Conservation (phyloP, 2,113 vertebrate species). For the Riparia riparia region DNA sequence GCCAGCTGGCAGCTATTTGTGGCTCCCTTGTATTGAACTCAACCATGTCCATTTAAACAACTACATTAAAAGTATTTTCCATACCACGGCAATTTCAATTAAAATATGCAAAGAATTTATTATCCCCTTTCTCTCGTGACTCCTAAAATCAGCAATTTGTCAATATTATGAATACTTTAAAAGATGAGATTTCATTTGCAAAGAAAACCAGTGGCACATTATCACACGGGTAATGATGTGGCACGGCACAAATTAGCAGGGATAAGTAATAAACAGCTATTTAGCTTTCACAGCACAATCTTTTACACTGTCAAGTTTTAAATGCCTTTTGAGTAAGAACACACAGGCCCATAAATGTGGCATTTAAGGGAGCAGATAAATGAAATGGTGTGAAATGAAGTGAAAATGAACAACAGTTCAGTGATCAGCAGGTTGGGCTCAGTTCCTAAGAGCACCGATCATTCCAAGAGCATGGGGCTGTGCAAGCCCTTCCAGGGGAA, state of each 20-base stretch:
- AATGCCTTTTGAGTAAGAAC: constrained; percentile 44
- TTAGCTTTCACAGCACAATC: constrained; percentile 25
- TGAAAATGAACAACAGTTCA: neutral
- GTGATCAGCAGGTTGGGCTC: neutral
- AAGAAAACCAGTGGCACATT: neutral
- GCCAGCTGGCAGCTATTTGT: neutral
- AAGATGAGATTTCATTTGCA: neutral
- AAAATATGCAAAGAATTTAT: neutral
- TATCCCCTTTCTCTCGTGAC: neutral
- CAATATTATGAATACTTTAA: neutral
- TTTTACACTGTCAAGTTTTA: constrained; percentile 16
- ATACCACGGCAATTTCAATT: neutral
- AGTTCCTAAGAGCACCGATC: neutral
- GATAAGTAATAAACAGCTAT: constrained; percentile 53
- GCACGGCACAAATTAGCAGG: constrained; percentile 17
- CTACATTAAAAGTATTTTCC: neutral
- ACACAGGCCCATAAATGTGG: constrained; percentile 4
- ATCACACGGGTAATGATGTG: constrained; percentile 9
- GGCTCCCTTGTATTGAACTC: neutral
- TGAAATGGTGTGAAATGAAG: constrained; percentile 32
- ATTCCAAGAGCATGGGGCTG: neutral
- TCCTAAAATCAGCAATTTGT: neutral
- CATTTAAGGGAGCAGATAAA: constrained; percentile 33
- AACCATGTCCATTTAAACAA: neutral
- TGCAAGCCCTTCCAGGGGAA: neutral